phyloP scores from a whole-genome alignment of 2,113 vertebrate genomes.

The Carassius gibelio region DNA sequence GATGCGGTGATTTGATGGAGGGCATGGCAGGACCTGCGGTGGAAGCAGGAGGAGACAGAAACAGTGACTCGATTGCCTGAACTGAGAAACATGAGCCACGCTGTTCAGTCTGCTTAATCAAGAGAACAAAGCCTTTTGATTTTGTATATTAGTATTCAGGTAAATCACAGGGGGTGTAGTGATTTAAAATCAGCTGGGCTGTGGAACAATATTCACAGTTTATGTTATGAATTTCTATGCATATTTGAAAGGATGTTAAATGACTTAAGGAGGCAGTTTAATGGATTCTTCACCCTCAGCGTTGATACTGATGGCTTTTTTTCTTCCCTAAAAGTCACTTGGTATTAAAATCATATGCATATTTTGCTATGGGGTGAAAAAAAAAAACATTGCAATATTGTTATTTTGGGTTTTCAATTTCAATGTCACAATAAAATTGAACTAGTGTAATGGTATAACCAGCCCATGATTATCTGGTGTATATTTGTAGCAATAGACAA shows the following conservation, averaged over 20 bases:
- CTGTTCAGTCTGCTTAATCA: constrained; percentile 11
- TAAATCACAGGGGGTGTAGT: constrained; percentile 24
- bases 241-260: neutral
- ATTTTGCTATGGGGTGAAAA: neutral
- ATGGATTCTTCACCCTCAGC: too few species aligned
- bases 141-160: constrained; percentile 33
- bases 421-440: neutral
- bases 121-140: constrained; percentile 30
- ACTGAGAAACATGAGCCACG: constrained; percentile 19
- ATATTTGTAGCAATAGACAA: too few species aligned
- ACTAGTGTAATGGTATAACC: too few species aligned
- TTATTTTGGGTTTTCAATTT: neutral
- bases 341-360: neutral
- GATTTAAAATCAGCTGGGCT: neutral
- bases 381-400: neutral
- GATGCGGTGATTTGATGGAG: constrained; percentile 35
- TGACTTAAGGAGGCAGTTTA: neutral
- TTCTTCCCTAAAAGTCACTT: neutral
- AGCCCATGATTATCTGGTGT: too few species aligned
- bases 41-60: constrained; percentile 16
- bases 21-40: constrained; percentile 22
- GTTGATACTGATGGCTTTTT: neutral
- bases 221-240: neutral
- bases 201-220: neutral
- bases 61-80: neutral